These are phyloP conservation scores for Platycnemis pennipes DNA, from an alignment of 2,888 invertebrate species.

Conservation along the genomic window DNA sequence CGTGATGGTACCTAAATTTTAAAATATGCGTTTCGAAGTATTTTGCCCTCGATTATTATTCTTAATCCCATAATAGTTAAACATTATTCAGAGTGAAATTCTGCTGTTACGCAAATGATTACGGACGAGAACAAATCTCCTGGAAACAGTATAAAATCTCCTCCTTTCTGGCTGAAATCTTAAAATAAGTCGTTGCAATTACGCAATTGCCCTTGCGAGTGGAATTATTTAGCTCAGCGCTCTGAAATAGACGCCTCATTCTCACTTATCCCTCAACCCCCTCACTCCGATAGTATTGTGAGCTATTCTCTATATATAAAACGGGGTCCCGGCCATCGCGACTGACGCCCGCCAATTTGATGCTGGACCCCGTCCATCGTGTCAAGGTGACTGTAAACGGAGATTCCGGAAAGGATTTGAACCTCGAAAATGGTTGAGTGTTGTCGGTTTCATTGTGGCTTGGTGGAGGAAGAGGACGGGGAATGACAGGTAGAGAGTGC, in stretches of 20 bases:
- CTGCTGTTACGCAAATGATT: no score
- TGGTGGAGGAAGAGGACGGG: not conserved
- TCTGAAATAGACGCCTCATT: conserved; percentile 9
- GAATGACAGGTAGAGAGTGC: not conserved
- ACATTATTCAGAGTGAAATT: no score
- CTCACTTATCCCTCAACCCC: not conserved
- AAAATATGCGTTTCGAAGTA: no score
- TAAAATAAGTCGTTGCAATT: not conserved
- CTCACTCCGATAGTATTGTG: conserved; percentile 23
- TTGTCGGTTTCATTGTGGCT: not conserved
- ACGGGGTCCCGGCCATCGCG: not conserved
- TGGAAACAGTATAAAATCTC: no score
- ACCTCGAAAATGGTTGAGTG: conserved; percentile 6
- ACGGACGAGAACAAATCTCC: no score
- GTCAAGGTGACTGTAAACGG: conserved; percentile 64
- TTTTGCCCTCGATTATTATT: no score
- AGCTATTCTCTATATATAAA: conserved; percentile 42
- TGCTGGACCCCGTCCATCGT: conserved; percentile 46
- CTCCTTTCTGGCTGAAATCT: not conserved
- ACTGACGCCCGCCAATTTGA: not conserved
- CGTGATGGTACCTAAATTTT: no score
- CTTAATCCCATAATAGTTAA: no score
- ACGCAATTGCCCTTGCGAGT: not conserved
- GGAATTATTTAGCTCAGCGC: not conserved
- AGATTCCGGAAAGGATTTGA: conserved; percentile 24